These are phyloP conservation scores for Ormyrus labotus DNA, from an alignment of 2,888 invertebrate genomes.

Conservation along the genomic window DNA sequence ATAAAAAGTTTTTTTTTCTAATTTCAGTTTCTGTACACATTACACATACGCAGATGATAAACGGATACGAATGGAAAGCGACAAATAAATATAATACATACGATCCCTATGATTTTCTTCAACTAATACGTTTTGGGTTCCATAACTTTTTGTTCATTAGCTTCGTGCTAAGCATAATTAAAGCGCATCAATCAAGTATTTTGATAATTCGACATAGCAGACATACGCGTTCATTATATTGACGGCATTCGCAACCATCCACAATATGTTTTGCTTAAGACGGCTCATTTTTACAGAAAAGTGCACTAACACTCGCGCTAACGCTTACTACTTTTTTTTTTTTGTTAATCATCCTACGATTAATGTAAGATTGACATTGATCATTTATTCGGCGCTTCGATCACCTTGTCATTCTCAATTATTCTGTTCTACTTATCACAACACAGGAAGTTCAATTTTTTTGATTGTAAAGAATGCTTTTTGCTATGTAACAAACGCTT, in stretches of 20 bases:
- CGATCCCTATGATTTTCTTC: constrained; percentile 26
- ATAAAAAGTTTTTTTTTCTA: constrained; percentile 41
- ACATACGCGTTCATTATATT: constrained; percentile 44
- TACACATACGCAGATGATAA: constrained; percentile 43
- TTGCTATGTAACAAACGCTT: constrained; percentile 48
- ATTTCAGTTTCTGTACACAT: constrained; percentile 44
- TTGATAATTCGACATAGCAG: constrained; percentile 55
- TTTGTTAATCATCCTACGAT: constrained; percentile 29
- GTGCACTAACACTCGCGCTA: constrained; percentile 28
- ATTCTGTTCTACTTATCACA: constrained; percentile 57
- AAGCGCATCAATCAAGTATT: constrained; percentile 54
- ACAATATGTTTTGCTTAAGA: constrained; percentile 24
- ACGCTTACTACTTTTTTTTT: constrained; percentile 53
- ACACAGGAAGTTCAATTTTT: constrained; percentile 57
- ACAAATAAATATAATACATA: constrained; percentile 49
- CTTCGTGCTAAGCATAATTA: constrained; percentile 62
- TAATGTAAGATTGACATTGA: constrained; percentile 55
- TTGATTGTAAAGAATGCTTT: constrained; percentile 52
- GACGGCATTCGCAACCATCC: constrained; percentile 25
- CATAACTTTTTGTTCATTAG: constrained; percentile 52
- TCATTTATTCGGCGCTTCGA: constrained; percentile 58
- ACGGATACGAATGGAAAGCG: constrained; percentile 30
- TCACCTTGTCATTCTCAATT: constrained; percentile 52
- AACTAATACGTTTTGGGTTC: constrained; percentile 33
- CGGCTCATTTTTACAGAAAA: constrained; percentile 42